A percentile compares a stretch with the other conserved stretches of the same genome.
phyloP scores from a whole-genome alignment of 2,888 invertebrate species.

The Tenthredo scrophulariae region DNA sequence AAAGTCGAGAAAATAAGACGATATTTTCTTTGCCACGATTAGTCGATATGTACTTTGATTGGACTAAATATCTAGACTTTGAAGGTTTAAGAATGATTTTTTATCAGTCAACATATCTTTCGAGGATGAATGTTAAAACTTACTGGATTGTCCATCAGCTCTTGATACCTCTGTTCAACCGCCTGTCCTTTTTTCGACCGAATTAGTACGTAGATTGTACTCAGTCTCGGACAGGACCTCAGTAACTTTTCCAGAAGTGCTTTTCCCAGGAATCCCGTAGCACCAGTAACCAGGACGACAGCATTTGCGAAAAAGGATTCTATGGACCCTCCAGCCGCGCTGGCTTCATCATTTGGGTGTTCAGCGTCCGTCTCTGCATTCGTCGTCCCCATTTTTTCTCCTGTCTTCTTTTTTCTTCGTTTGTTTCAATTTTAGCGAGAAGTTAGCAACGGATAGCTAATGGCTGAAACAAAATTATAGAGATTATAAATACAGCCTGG shows the following conservation, averaged over 20 bases:
- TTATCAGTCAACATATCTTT: background rate
- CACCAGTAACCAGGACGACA: slow-evolving; percentile 82
- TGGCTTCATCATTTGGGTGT: slow-evolving; percentile 63
- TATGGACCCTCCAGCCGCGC: slow-evolving; percentile 68
- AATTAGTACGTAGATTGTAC: slow-evolving; percentile 90
- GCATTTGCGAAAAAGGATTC: slow-evolving; percentile 80
- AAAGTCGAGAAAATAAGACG: background rate
- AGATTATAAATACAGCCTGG: background rate
- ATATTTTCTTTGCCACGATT: background rate
- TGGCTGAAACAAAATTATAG: slow-evolving; percentile 15
- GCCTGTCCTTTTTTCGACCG: slow-evolving; percentile 87
- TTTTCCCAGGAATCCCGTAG: slow-evolving; percentile 96
- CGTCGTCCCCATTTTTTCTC: slow-evolving; percentile 68
- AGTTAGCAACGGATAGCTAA: background rate
- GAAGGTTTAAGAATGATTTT: background rate
- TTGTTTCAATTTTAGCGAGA: background rate
- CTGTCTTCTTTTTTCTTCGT: background rate
- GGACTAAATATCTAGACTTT: background rate
- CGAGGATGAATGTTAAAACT: slow-evolving; percentile 63
- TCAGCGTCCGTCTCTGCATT: slow-evolving; percentile 68
- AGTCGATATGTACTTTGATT: background rate
- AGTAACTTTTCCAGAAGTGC: slow-evolving; percentile 95
- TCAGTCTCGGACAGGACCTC: slow-evolving; percentile 89
- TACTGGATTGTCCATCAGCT: slow-evolving; percentile 87
- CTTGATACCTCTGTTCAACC: slow-evolving; percentile 86